Evolutionary conservation across 2,113 vertebrate genomes (phyloP), one percentile per base, ranked within the genome.

Genomic region (Bungarus multicinctus): DNA sequence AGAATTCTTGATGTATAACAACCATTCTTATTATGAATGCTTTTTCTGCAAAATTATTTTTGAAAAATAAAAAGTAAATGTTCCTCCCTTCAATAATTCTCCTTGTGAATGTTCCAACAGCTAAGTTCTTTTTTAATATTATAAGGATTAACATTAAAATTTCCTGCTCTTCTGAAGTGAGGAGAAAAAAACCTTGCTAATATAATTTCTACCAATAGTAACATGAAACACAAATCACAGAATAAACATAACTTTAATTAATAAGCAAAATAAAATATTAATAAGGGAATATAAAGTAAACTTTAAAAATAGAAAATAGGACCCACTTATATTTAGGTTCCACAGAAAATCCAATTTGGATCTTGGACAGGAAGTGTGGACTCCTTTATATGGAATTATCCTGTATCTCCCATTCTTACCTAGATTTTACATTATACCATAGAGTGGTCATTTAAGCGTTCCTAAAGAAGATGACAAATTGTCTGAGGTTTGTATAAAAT

Each of bases 81-180:
- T 87, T 52, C 2, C 47, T 45, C 43, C 47, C 50, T 52, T 47
- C 74, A 87, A 27, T n/a, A 64, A 60, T 92, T 85, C 34, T 89
- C 92, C 60, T 39, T 30, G 47, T 92, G 92, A 93, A 88, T 64
- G 85, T 95, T 94, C 92, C 30, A 22, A 93, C 91, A 92, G 89
- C 88, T 1, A 88, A 94, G 69, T 88, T 20, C n/a, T 87, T 95
- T 95, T 96, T 92, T 94, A 88, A 94, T 92, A 23, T 94, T 85
- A 0, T 45, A 0, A 57, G 22, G 93, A 95, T 95, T 92, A n/a
- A 85, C 92, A 91, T 90, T 74, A 45, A 69, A 94, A 64, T 43
- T 81, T 89, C 43, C 86, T 89, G 18, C 30, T 7, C 55, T 90
- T 93, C 87, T 91, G 55, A 53, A 93, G 90, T 91, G 93, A 45